Percentiles rank a stretch among this genome's conserved stretches.
Conservation (phyloP, 2,113 vertebrate genomes). For the Pandion haliaetus region DNA sequence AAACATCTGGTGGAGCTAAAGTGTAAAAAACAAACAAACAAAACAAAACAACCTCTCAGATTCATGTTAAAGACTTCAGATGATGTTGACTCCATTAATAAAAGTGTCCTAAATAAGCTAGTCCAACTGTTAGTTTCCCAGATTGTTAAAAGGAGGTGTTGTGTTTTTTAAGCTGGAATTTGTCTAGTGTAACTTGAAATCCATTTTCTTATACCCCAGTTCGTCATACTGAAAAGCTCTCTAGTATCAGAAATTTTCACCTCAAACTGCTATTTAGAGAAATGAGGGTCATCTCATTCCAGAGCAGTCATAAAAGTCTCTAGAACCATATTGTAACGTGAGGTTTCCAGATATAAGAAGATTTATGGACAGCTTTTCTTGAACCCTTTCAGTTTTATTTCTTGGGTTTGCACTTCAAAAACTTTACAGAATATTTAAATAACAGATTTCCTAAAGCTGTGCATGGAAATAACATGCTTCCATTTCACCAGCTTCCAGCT, state of each 20-base stretch:
- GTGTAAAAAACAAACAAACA: not conserved
- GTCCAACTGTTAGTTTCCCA: not conserved
- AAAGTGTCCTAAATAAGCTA: not conserved
- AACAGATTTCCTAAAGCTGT: not conserved
- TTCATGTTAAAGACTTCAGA: not conserved
- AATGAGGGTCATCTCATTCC: not conserved
- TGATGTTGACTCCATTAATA: not conserved
- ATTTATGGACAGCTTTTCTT: not conserved
- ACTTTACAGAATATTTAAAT: constrained; percentile 12
- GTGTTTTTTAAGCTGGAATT: not conserved
- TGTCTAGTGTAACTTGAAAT: not conserved
- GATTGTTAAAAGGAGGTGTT: not conserved
- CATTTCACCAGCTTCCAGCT: not conserved
- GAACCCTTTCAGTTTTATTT: not conserved
- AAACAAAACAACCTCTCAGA: not conserved
- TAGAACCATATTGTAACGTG: not conserved
- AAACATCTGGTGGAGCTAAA: not conserved
- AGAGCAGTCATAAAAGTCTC: not conserved
- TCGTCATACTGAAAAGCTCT: not conserved
- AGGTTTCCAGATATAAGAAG: not conserved
- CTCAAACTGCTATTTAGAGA: not conserved
- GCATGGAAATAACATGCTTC: not conserved
- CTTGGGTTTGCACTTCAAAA: too few species aligned
- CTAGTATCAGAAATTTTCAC: not conserved
- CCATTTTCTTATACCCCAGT: not conserved